Base-by-base conservation (phyloP, 1,140 invertebrate genomes). In the Bilobella aurantiaca region DNA sequence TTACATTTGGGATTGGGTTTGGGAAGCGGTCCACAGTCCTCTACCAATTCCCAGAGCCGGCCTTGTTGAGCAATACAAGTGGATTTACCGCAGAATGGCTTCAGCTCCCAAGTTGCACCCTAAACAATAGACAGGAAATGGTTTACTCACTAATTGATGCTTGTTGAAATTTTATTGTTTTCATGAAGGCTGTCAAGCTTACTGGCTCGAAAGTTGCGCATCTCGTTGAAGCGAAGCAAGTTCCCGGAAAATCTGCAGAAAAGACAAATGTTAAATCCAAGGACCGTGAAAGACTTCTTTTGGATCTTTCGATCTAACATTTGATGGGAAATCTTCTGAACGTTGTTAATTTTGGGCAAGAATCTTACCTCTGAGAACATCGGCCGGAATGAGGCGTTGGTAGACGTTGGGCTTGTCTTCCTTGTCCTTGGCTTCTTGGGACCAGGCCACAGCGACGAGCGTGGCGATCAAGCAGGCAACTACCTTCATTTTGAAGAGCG, bases 191-290 rank as follows among this genome's bases (percentile, higher is more conserved):
- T n/a, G n/a, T n/a, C n/a, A n/a, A 5, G 25, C 49, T 53, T 53
- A 53, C 71, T 32, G 87, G 87, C 74, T 90, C 88, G 30, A 91
- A 84, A 18, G 89, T 91, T 1, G 88, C 86, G 75, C 89, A 93
- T 66, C 84, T 85, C n/a, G 90, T 93, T 0, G 88, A 91, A 0
- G 89, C 89, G 77, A 92, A 93, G 74, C 90, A 93, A 81, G 90
- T 83, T 12, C 87, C 88, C 49, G 90, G 89, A 81, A 93, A 93
- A 79, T 93, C 89, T 93, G 78, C 3, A 74, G 66, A 72, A 73
- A 69, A 69, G 58, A 27, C 16, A 58, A 21, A n/a, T n/a, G n/a
- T n/a, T n/a, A n/a, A n/a, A n/a, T n/a, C n/a, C n/a, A n/a, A n/a
- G n/a, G n/a, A n/a, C n/a, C n/a, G n/a, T n/a, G n/a, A n/a, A n/a